Evolutionary conservation across 2,113 vertebrate species (phyloP).

Genomic region (Ceyx melanurus): DNA sequence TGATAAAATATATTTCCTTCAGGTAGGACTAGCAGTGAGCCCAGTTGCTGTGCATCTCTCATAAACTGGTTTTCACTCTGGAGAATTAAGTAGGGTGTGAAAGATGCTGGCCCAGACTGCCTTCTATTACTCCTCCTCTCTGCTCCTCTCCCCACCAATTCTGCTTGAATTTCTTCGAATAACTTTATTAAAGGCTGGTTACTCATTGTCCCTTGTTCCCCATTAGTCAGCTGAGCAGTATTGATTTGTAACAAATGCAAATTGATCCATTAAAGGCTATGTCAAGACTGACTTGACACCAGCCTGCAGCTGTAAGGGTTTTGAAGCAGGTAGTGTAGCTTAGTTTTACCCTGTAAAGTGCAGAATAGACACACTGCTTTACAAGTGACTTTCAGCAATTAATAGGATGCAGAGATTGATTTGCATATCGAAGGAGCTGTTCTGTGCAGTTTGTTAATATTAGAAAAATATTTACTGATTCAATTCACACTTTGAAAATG

Average conservation of each 20-base stretch:
- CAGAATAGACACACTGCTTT: not conserved
- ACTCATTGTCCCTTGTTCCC: not conserved
- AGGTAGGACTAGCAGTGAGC: not conserved
- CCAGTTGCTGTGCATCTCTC: not conserved
- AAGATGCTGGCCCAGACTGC: not conserved
- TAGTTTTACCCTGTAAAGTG: not conserved
- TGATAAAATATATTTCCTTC: not conserved
- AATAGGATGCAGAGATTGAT: not conserved
- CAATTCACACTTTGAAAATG: not conserved
- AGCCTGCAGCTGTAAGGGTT: not conserved
- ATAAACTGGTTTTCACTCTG: not conserved
- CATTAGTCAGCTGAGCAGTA: not conserved
- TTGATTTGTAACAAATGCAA: not conserved
- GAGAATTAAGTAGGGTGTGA: not conserved
- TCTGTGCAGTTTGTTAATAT: not conserved
- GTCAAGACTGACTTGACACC: not conserved
- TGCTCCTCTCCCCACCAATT: not conserved
- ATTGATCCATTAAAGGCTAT: not conserved
- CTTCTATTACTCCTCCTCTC: not conserved
- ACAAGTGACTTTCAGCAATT: not conserved
- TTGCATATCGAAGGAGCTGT: not conserved
- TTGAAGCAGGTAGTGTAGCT: not conserved
- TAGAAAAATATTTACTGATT: constrained; percentile 1
- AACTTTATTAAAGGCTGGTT: not conserved
- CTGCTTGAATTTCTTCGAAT: not conserved